Evolutionary conservation across 2,797 vertebrate genomes (phyloP).

Genomic region (Lates japonicus): DNA sequence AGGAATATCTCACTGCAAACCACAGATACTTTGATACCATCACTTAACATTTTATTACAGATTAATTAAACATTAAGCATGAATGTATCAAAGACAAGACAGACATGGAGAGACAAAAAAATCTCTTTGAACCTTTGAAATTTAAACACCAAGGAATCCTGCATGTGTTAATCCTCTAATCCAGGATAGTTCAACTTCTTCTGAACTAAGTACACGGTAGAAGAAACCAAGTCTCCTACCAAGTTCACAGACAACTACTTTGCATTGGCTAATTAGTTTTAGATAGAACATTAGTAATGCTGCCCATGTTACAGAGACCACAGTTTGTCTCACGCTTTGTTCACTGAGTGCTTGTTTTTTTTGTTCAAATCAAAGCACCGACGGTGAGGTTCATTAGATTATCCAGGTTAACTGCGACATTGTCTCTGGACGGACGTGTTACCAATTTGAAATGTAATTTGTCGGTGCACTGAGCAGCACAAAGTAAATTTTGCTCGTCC

Average conservation of each 20-base stretch:
- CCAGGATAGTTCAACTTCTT: not conserved
- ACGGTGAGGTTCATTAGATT: too few species aligned
- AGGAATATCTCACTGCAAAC: slow-evolving; percentile 14
- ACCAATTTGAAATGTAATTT: not conserved
- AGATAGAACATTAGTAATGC: too few species aligned
- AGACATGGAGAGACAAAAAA: not conserved
- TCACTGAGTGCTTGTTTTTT: not conserved
- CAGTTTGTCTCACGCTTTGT: too few species aligned
- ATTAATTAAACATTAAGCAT: slow-evolving; percentile 36
- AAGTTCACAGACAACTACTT: too few species aligned
- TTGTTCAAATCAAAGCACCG: too few species aligned
- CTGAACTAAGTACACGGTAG: not conserved
- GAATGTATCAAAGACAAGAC: slow-evolving; percentile 29
- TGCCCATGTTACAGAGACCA: too few species aligned
- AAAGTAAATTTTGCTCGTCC: not conserved
- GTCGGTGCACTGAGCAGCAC: not conserved
- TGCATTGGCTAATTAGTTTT: too few species aligned
- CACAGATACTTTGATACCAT: slow-evolving; percentile 18
- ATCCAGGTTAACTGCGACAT: too few species aligned
- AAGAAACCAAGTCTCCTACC: not conserved
- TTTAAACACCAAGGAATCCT: not conserved
- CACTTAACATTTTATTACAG: slow-evolving; percentile 39
- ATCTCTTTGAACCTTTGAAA: slow-evolving; percentile 4
- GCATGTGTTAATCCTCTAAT: not conserved
- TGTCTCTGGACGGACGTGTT: too few species aligned